Evolutionary conservation across 2,113 vertebrate genomes (phyloP).

Genomic region (Suricata suricatta): DNA sequence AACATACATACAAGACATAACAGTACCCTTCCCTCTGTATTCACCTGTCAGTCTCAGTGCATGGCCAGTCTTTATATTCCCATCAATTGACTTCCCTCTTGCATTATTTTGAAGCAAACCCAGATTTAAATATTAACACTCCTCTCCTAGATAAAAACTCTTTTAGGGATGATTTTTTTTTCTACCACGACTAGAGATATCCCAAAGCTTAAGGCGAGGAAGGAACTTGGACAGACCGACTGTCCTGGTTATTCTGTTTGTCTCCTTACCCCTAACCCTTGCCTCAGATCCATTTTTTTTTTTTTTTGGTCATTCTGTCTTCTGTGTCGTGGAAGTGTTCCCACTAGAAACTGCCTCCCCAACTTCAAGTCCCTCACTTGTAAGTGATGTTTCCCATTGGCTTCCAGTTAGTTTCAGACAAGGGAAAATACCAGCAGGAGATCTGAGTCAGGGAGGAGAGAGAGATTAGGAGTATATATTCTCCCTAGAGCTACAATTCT

Average conservation of each 20-base stretch:
- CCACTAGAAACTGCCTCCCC: neutral
- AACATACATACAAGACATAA: neutral
- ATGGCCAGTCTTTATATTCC: neutral
- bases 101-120: neutral
- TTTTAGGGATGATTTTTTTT: neutral
- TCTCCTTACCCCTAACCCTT: accelerated
- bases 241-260: neutral
- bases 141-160: neutral
- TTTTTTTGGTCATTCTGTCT: neutral
- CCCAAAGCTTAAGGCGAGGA: neutral
- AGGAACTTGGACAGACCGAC: neutral
- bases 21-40: neutral
- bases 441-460: neutral
- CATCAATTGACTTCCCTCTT: neutral
- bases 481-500: neutral
- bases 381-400: neutral
- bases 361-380: neutral
- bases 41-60: neutral
- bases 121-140: neutral
- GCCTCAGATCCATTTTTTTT: neutral
- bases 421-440: neutral
- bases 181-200: neutral
- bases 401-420: neutral
- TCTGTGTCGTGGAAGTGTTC: neutral
- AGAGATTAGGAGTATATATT: neutral